Evolutionary conservation across 2,888 invertebrate species (phyloP).

Genomic region (Tetropium fuscum): DNA sequence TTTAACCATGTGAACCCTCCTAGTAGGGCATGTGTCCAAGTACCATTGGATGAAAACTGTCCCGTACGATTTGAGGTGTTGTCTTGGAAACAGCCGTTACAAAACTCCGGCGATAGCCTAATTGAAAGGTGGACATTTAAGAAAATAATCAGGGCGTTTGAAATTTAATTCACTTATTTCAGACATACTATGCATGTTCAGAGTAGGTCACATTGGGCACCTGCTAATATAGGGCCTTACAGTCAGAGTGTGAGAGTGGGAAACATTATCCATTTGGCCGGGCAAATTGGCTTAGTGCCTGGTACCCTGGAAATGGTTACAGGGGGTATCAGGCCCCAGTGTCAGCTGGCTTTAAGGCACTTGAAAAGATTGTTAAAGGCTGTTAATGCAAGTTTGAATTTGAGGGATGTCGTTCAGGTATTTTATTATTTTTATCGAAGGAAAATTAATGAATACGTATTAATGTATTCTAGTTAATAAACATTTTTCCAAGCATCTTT

Average conservation of each 20-base stretch:
- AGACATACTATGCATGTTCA: slow-evolving; percentile 93
- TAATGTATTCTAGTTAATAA: too few relatives aligned
- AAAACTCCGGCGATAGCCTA: slow-evolving; percentile 49
- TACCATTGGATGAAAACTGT: slow-evolving; percentile 75
- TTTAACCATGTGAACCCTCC: slow-evolving; percentile 86
- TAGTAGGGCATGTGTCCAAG: slow-evolving; percentile 85
- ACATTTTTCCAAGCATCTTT: too few relatives aligned
- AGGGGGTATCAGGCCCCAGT: slow-evolving; percentile 85
- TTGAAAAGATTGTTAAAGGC: slow-evolving; percentile 85
- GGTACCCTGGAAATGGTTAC: slow-evolving; percentile 80
- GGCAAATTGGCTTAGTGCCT: slow-evolving; percentile 92
- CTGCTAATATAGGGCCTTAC: slow-evolving; percentile 96
- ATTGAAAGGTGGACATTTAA: slow-evolving; percentile 54
- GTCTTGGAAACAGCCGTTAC: slow-evolving; percentile 67
- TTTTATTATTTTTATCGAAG: too few relatives aligned
- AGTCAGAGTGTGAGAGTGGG: slow-evolving; percentile 89
- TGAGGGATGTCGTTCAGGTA: slow-evolving; percentile 85
- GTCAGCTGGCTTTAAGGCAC: slow-evolving; percentile 86
- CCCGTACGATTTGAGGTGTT: slow-evolving; percentile 85
- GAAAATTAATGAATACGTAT: too few relatives aligned
- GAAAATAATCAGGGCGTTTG: slow-evolving; percentile 14
- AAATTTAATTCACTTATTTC: slow-evolving; percentile 33
- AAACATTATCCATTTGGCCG: slow-evolving; percentile 73
- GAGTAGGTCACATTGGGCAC: slow-evolving; percentile 97
- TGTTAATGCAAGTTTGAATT: slow-evolving; percentile 80